phyloP scores from a whole-genome alignment of 1,140 invertebrate species.

The Gryon sp. region DNA sequence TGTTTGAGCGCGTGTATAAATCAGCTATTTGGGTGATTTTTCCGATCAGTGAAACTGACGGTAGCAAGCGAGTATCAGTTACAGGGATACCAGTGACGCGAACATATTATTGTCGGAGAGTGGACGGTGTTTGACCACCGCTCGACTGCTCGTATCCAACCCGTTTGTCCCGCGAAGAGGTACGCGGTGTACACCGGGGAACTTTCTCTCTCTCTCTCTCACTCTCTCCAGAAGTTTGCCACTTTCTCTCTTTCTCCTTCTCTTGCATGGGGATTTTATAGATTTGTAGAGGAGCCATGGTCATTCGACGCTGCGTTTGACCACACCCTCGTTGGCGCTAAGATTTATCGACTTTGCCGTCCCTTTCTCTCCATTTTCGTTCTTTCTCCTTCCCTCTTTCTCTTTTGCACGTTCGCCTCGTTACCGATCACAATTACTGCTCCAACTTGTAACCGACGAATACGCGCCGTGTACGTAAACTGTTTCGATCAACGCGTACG shows the following conservation, averaged over 20 bases:
- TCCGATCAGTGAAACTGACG: constrained; percentile 54
- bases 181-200: constrained; percentile 38
- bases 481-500: constrained; percentile 52
- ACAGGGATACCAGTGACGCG: constrained; percentile 71
- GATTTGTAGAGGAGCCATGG: constrained; percentile 75
- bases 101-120: constrained; percentile 71
- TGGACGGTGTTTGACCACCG: constrained; percentile 70
- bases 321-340: constrained; percentile 75
- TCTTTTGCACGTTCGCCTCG: constrained; percentile 62
- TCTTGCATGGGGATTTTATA: constrained; percentile 67
- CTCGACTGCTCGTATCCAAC: constrained; percentile 56
- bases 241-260: constrained; percentile 8
- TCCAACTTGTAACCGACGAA: constrained; percentile 72
- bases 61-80: constrained; percentile 60
- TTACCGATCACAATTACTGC: constrained; percentile 74
- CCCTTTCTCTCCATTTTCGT: constrained; percentile 34
- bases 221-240: too few relatives aligned
- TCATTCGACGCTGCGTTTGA: constrained; percentile 75
- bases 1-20: constrained; percentile 54
- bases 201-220: too few relatives aligned
- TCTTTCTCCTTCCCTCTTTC: constrained; percentile 41
- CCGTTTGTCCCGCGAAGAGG: constrained; percentile 65
- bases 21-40: constrained; percentile 62
- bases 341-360: constrained; percentile 71
- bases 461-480: constrained; percentile 49